Evolutionary conservation across 1,140 invertebrate species (phyloP).

Genomic region (Dendrolimus punctatus): DNA sequence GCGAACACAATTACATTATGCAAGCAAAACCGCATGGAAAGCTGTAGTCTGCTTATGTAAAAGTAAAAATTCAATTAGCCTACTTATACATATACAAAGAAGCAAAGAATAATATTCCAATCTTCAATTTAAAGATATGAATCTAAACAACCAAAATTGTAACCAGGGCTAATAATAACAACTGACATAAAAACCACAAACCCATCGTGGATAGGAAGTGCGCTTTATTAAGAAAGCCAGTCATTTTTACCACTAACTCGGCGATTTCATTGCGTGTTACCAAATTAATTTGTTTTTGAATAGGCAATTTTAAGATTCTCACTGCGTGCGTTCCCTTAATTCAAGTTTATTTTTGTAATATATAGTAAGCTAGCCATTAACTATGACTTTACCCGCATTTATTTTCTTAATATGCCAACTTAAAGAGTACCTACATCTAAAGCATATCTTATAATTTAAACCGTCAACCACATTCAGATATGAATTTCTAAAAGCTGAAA

Average conservation of each 20-base stretch:
- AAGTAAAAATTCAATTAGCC: neutral
- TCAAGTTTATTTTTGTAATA: too few species aligned
- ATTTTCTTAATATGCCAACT: too few species aligned
- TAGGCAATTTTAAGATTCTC: slow-evolving; percentile 42
- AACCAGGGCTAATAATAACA: slow-evolving; percentile 30
- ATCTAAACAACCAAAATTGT: slow-evolving; percentile 18
- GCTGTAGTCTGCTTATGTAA: neutral
- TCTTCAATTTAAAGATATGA: slow-evolving; percentile 14
- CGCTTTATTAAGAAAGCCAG: slow-evolving; percentile 44
- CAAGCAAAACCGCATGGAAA: too few species aligned
- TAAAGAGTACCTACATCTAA: too few species aligned
- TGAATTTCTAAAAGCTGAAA: too few species aligned
- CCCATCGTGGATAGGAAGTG: slow-evolving; percentile 27
- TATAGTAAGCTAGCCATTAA: too few species aligned
- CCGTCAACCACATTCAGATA: too few species aligned
- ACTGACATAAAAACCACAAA: slow-evolving; percentile 42
- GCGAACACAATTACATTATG: too few species aligned
- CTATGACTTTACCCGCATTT: too few species aligned
- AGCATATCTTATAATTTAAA: too few species aligned
- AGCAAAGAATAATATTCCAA: slow-evolving; percentile 3
- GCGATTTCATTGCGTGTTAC: slow-evolving; percentile 49
- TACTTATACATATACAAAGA: neutral
- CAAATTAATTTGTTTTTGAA: slow-evolving; percentile 58
- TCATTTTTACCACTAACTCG: slow-evolving; percentile 51
- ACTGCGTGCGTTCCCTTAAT: neutral